Percentiles rank a stretch among this genome's conserved stretches.
Conservation (phyloP, 30 jellyfish, hydroid and myxozoan species). For the Pelagia noctiluca region DNA sequence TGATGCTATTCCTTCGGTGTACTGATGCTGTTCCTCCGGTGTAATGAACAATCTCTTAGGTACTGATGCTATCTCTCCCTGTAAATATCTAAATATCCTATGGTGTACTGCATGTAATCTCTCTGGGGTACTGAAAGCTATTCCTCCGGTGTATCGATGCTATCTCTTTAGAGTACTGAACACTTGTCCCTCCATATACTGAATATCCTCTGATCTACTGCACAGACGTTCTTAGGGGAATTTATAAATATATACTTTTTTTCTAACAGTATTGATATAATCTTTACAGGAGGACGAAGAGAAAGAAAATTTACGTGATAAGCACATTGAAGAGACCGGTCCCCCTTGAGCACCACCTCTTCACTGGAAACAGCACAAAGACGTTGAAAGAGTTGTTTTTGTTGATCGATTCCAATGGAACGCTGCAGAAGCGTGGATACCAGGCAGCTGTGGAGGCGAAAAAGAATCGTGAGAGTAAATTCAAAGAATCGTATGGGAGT, state of each 20-base stretch:
- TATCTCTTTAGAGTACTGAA: no score
- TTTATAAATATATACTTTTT: not conserved
- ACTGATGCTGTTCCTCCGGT: no score
- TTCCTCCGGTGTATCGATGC: no score
- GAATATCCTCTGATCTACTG: no score
- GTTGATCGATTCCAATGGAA: conserved; percentile 86
- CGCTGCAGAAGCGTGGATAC: conserved; percentile 76
- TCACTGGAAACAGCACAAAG: conserved; percentile 92
- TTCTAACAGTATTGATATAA: conserved; percentile 1
- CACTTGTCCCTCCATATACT: no score
- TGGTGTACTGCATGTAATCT: no score
- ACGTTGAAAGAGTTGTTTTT: conserved; percentile 90
- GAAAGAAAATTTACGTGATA: conserved; percentile 91
- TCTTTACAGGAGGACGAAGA: conserved; percentile 86
- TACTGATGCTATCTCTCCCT: no score
- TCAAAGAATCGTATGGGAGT: conserved; percentile 87
- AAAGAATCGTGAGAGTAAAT: conserved; percentile 76
- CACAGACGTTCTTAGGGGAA: no score
- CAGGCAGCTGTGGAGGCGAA: conserved; percentile 86
- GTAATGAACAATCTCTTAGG: no score
- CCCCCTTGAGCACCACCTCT: conserved; percentile 96
- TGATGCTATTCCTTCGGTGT: no score
- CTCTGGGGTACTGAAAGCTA: no score
- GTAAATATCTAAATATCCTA: no score
- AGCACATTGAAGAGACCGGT: conserved; percentile 98